phyloP scores from a whole-genome alignment of 1,140 invertebrate genomes.

The Bombus polaris region DNA sequence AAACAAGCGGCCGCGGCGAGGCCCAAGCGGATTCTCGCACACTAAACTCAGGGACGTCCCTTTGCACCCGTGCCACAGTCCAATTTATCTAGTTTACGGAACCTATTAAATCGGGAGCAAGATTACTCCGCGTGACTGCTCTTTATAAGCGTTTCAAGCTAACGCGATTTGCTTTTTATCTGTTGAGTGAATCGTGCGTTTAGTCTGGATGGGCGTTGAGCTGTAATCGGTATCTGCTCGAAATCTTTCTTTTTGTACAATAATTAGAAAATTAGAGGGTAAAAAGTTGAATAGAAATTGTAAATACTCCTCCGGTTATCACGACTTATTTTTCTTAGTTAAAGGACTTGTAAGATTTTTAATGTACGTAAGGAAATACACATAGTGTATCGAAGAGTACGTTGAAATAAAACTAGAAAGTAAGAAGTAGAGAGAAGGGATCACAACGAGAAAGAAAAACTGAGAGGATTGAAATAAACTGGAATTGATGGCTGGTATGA shows the following conservation, averaged over 20 bases:
- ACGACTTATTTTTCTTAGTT: neutral
- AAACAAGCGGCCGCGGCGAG: slow-evolving; percentile 67
- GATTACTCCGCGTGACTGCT: slow-evolving; percentile 19
- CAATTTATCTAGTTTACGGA: slow-evolving; percentile 62
- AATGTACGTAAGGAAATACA: neutral
- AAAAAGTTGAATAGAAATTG: no score
- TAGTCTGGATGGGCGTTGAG: neutral
- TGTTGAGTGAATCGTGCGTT: neutral
- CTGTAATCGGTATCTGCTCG: neutral
- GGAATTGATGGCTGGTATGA: neutral
- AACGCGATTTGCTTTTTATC: neutral
- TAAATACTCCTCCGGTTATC: neutral
- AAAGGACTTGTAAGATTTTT: neutral
- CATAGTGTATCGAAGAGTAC: neutral
- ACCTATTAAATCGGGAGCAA: slow-evolving; percentile 56
- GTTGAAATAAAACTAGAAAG: neutral
- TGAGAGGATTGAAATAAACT: neutral
- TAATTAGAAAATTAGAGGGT: neutral
- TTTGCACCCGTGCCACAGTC: slow-evolving; percentile 59
- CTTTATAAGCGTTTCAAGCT: neutral
- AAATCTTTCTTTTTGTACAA: neutral
- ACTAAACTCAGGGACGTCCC: slow-evolving; percentile 74
- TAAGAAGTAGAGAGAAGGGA: neutral
- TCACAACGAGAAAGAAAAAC: neutral
- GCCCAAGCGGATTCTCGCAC: slow-evolving; percentile 39